phyloP scores from a whole-genome alignment of 1,140 invertebrate species.

The Reticulitermes speratus region DNA sequence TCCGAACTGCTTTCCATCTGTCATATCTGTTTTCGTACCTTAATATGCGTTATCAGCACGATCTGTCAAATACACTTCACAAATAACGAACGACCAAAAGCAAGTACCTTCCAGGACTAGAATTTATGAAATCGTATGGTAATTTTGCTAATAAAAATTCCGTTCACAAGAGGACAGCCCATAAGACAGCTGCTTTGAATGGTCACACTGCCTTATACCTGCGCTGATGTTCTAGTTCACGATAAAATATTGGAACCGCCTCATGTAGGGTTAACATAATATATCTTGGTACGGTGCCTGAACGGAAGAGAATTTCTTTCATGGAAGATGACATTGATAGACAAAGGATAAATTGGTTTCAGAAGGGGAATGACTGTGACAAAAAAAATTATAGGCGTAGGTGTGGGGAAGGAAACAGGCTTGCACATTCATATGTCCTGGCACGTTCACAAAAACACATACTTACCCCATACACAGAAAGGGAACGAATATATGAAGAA shows the following conservation, averaged over 20 bases:
- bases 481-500: not conserved
- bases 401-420: not conserved
- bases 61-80: not conserved
- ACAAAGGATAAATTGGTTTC: conserved; percentile 26
- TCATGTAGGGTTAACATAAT: not conserved
- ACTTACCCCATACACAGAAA: not conserved
- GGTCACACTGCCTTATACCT: not conserved
- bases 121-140: not conserved
- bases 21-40: no score
- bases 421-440: not conserved
- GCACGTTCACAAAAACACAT: not conserved
- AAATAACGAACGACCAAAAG: not conserved
- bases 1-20: no score
- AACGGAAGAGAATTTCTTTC: not conserved
- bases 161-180: not conserved
- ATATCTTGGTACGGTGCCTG: not conserved
- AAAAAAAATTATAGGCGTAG: not conserved
- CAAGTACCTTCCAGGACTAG: not conserved
- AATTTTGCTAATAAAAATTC: conserved; percentile 9
- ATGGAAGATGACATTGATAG: conserved; percentile 26
- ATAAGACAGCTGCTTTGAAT: not conserved
- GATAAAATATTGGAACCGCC: not conserved
- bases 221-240: no score
- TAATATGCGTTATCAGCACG: not conserved
- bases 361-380: not conserved